Conservation (phyloP, 2,113 vertebrate species). For the Zosterops pallidus region DNA sequence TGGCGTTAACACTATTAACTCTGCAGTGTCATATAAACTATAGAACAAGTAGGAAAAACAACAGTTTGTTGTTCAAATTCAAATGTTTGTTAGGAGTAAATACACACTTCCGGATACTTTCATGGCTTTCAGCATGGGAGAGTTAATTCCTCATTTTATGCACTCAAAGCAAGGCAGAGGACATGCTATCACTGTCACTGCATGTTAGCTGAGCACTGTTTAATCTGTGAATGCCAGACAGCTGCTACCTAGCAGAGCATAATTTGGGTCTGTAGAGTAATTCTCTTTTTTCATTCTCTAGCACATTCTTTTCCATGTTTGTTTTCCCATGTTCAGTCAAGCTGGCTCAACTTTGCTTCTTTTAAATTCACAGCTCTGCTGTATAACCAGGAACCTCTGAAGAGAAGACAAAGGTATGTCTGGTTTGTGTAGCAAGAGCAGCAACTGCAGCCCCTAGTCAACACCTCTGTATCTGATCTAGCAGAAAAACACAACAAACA, state of each 20-base stretch:
- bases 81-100: neutral
- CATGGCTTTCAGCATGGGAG: neutral
- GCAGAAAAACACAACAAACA: neutral
- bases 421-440: neutral
- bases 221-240: constrained; percentile 47
- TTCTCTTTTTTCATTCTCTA: constrained; percentile 22
- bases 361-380: neutral
- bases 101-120: neutral
- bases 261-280: constrained; percentile 24
- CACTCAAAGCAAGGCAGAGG: constrained; percentile 3
- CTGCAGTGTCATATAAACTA: neutral
- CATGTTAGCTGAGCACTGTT: neutral
- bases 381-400: neutral
- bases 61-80: neutral
- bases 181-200: neutral
- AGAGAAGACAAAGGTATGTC: neutral
- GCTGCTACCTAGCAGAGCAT: constrained; percentile 47
- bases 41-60: neutral
- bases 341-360: neutral
- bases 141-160: constrained; percentile 24
- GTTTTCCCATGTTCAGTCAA: constrained; percentile 37
- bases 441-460: neutral
- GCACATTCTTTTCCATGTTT: constrained; percentile 49
- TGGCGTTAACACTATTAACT: neutral
- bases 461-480: neutral